Evolutionary conservation across 1,140 invertebrate species (phyloP).

Genomic region (Hestina assimilis): DNA sequence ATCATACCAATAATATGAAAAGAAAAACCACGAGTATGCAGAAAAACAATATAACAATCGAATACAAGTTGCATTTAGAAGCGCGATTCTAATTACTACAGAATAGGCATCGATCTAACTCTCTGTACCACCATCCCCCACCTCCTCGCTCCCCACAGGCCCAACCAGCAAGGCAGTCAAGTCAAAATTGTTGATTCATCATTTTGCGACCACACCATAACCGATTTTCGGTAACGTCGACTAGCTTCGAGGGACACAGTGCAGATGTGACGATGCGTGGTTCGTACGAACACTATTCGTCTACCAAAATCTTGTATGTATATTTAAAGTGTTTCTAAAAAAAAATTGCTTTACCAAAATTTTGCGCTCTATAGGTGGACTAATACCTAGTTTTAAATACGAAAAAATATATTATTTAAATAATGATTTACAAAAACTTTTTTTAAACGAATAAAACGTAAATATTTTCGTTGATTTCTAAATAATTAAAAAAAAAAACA

Average conservation of each 20-base stretch:
- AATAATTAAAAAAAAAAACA: neutral
- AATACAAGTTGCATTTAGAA: conserved; percentile 45
- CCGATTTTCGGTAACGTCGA: conserved; percentile 41
- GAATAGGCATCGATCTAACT: conserved; percentile 72
- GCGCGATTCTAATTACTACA: conserved; percentile 68
- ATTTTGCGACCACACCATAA: conserved; percentile 43
- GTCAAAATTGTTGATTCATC: conserved; percentile 56
- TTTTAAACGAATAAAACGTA: no score
- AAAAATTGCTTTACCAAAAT: no score
- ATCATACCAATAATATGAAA: no score
- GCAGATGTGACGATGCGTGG: conserved; percentile 13
- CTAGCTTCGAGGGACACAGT: conserved; percentile 12
- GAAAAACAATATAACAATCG: conserved; percentile 3
- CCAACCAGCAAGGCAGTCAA: conserved; percentile 38
- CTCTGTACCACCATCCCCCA: conserved; percentile 32
- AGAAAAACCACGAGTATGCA: no score
- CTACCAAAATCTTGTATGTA: neutral
- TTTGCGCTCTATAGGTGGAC: no score
- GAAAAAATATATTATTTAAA: no score
- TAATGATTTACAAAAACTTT: no score
- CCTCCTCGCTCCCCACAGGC: neutral
- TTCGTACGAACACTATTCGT: neutral
- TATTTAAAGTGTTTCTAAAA: neutral
- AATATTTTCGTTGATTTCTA: no score
- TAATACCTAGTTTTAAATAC: no score